A percentile compares a stretch with the other conserved stretches of the same genome.
These are phyloP conservation scores for Bombus polaris DNA, from an alignment of 1,140 invertebrate species.

Conservation along the genomic window DNA sequence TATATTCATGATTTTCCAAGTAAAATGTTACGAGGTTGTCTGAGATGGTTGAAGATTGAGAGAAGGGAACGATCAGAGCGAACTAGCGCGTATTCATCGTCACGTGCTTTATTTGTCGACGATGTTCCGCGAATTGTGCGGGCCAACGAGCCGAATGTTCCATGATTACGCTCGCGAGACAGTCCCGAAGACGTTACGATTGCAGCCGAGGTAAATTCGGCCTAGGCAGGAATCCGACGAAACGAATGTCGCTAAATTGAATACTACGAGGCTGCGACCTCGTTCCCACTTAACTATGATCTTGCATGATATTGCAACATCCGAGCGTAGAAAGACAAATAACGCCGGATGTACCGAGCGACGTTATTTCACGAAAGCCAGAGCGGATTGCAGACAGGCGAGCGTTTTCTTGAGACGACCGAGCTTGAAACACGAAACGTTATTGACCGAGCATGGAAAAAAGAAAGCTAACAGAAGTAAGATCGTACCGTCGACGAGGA, in stretches of 20 bases:
- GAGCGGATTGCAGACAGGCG: background rate
- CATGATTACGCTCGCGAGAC: conserved; percentile 21
- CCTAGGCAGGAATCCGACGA: conserved; percentile 21
- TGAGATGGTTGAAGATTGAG: background rate
- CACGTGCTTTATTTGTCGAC: conserved; percentile 14
- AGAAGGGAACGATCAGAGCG: background rate
- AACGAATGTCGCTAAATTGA: conserved; percentile 55
- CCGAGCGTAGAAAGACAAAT: conserved; percentile 59
- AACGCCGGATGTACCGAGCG: conserved; percentile 41
- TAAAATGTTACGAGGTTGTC: background rate
- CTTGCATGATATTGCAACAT: conserved; percentile 61
- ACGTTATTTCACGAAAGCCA: conserved; percentile 51
- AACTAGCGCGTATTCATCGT: conserved; percentile 3
- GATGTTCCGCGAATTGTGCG: conserved; percentile 16
- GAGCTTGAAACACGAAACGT: conserved; percentile 22
- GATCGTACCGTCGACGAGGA: background rate
- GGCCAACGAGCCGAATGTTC: background rate
- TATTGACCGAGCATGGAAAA: conserved; percentile 4
- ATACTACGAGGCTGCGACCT: conserved; percentile 39
- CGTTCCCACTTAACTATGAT: conserved; percentile 62
- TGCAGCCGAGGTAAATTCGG: conserved; percentile 43
- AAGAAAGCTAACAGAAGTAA: background rate
- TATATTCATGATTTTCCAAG: background rate
- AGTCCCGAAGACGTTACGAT: conserved; percentile 13
- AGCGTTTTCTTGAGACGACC: too few species aligned